A percentile compares a stretch with the other conserved stretches of the same genome.
Evolutionary conservation across 2,888 invertebrate genomes (phyloP).

Genomic region (Drosophila recens): DNA sequence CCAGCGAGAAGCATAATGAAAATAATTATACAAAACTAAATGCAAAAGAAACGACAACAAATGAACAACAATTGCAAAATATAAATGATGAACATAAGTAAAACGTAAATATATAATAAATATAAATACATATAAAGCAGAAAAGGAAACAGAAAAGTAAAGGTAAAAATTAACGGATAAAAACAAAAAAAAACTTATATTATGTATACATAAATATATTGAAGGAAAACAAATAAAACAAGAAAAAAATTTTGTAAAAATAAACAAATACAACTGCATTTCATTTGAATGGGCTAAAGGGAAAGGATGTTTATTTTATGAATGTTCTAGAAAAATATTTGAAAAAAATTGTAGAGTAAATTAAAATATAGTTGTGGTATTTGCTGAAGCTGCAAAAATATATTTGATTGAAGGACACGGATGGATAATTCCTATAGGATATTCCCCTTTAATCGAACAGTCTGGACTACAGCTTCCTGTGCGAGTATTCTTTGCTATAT

Average conservation of each 20-base stretch:
- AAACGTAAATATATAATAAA: constrained; percentile 58
- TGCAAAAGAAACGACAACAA: constrained; percentile 35
- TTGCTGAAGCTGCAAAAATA: not conserved
- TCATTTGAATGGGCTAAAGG: constrained; percentile 9
- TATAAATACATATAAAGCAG: constrained; percentile 23
- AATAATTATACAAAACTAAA: constrained; percentile 63
- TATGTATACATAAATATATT: constrained; percentile 82
- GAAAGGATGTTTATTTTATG: too few relatives aligned
- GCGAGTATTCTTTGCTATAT: too few relatives aligned
- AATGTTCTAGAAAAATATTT: not conserved
- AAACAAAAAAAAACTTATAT: constrained; percentile 63
- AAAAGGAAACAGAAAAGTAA: constrained; percentile 39
- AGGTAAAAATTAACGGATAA: constrained; percentile 51
- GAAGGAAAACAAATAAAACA: constrained; percentile 79
- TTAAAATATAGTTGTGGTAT: not conserved
- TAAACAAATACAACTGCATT: constrained; percentile 44
- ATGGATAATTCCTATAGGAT: not conserved
- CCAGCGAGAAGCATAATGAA: constrained; percentile 57
- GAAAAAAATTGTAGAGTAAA: not conserved
- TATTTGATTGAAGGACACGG: not conserved
- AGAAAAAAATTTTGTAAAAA: constrained; percentile 81
- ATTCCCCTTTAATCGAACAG: too few relatives aligned
- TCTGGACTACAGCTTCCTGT: too few relatives aligned
- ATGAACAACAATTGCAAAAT: constrained; percentile 70
- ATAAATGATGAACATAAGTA: constrained; percentile 72